phyloP scores from a whole-genome alignment of 2,797 vertebrate genomes.

The Sebastes diploproa region DNA sequence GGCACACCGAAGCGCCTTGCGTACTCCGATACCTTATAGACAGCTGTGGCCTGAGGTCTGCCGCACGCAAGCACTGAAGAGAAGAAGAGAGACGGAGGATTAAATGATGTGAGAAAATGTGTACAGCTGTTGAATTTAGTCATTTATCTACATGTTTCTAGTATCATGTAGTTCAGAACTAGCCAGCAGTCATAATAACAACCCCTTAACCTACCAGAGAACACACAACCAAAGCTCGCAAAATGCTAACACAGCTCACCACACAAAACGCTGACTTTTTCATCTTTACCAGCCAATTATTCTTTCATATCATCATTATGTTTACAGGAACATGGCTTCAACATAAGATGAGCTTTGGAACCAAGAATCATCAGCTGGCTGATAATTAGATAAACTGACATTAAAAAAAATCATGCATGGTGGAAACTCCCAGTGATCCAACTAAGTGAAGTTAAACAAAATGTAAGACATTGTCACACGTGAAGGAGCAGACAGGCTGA shows the following conservation, averaged over 20 bases:
- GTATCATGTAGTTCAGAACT: background rate
- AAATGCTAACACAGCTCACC: background rate
- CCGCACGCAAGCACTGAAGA: constrained; percentile 93
- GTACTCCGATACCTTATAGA: constrained; percentile 98
- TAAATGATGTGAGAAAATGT: background rate
- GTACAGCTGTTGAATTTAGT: background rate
- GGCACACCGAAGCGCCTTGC: constrained; percentile 94
- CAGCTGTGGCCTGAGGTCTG: constrained; percentile 94
- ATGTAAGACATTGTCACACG: background rate
- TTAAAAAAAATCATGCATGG: background rate
- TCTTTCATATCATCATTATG: background rate
- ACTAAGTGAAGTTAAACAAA: background rate
- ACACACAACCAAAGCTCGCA: background rate
- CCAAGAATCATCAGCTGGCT: background rate
- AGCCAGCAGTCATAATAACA: too few relatives aligned
- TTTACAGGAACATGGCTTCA: background rate
- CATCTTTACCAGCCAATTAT: background rate
- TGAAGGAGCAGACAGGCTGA: constrained; percentile 16
- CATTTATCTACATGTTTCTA: background rate
- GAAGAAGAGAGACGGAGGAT: background rate
- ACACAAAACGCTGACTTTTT: background rate
- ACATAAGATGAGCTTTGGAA: background rate
- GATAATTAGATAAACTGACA: background rate
- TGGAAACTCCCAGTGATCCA: background rate
- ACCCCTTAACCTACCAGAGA: background rate